These are phyloP conservation scores for Campoletis sonorensis DNA, from an alignment of 1,140 invertebrate genomes.

Conservation along the genomic window DNA sequence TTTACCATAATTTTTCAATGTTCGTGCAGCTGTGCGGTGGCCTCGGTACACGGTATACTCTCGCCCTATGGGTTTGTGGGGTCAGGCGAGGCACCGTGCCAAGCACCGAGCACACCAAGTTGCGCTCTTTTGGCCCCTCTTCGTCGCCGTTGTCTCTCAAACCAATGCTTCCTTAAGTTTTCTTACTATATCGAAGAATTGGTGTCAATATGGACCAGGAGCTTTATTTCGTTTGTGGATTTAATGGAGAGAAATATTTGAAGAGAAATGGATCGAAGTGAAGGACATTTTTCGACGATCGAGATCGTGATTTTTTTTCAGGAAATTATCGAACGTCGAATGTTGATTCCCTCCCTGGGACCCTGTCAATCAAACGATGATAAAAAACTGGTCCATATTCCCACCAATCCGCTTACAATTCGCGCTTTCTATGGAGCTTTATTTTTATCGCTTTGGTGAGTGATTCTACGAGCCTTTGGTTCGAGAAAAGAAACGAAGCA, in stretches of 20 bases:
- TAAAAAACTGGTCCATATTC: too few species aligned
- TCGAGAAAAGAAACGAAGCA: slow-evolving; percentile 24
- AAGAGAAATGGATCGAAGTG: too few species aligned
- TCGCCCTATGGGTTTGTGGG: slow-evolving; percentile 9
- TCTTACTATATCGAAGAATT: neutral
- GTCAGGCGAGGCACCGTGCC: slow-evolving; percentile 43
- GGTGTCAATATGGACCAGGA: neutral
- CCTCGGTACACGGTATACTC: slow-evolving; percentile 13
- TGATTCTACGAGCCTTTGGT: neutral
- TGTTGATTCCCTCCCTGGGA: too few species aligned
- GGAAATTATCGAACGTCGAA: too few species aligned
- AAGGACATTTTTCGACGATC: too few species aligned
- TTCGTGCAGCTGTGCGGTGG: slow-evolving; percentile 25
- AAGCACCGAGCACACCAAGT: slow-evolving; percentile 36
- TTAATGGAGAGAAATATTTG: too few species aligned
- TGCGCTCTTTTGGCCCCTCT: neutral
- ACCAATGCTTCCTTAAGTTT: neutral
- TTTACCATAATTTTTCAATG: slow-evolving; percentile 28
- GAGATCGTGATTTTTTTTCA: too few species aligned
- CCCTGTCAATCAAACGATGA: too few species aligned
- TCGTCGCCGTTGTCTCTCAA: slow-evolving; percentile 5
- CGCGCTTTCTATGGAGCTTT: neutral
- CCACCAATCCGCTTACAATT: too few species aligned
- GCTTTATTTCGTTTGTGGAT: neutral
- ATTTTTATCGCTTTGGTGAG: slow-evolving; percentile 24